phyloP scores from a whole-genome alignment of 2,888 invertebrate genomes.

The Caenorhabditis zanzibari region DNA sequence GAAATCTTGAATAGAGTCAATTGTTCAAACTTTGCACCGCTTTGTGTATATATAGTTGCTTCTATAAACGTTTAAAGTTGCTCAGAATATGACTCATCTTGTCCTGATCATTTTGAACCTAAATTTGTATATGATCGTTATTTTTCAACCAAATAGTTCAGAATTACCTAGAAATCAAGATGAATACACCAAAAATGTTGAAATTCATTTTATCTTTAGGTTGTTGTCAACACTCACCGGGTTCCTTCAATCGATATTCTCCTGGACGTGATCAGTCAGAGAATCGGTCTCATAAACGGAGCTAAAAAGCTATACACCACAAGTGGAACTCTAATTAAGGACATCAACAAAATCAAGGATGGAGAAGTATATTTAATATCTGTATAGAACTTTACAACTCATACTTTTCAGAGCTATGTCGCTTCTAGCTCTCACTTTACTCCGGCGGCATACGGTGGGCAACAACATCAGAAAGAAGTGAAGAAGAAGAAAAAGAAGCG shows the following conservation, averaged over 20 bases:
- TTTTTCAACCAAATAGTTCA: too few species aligned
- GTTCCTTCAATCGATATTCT: slow-evolving; percentile 71
- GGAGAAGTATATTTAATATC: slow-evolving; percentile 41
- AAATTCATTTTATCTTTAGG: not conserved
- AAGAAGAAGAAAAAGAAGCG: slow-evolving; percentile 50
- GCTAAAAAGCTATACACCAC: slow-evolving; percentile 73
- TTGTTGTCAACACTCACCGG: slow-evolving; percentile 65
- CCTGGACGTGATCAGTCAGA: slow-evolving; percentile 70
- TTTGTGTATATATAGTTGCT: too few species aligned
- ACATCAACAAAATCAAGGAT: slow-evolving; percentile 63
- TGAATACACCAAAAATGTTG: too few species aligned
- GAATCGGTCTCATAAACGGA: slow-evolving; percentile 72
- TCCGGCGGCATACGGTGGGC: slow-evolving; percentile 67
- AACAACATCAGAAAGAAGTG: slow-evolving; percentile 3
- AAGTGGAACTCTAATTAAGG: slow-evolving; percentile 65
- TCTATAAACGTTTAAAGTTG: not conserved
- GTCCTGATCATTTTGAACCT: too few species aligned
- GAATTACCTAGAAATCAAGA: too few species aligned
- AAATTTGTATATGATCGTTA: too few species aligned
- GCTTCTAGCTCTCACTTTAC: slow-evolving; percentile 72
- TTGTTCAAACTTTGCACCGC: too few species aligned
- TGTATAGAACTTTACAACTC: too few species aligned
- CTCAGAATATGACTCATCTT: too few species aligned
- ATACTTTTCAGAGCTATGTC: slow-evolving; percentile 62
- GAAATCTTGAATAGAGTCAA: too few species aligned